Conservation (phyloP, 1,140 invertebrate genomes). For the Micrasema longulum region DNA sequence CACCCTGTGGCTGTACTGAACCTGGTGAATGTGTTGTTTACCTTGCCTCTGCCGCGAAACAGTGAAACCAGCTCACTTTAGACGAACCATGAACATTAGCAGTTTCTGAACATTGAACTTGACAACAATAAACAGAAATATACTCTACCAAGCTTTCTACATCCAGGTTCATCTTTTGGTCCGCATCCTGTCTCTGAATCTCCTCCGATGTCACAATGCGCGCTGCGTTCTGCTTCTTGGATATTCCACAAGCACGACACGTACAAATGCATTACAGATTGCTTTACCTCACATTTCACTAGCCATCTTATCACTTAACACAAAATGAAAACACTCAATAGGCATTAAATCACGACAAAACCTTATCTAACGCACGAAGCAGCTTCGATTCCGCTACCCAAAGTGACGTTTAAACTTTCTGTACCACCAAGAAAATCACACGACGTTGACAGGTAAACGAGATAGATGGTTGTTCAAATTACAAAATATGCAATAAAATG, state of each 20-base stretch:
- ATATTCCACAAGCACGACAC: conserved; percentile 33
- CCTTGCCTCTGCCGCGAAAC: conserved; percentile 28
- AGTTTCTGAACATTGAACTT: conserved; percentile 11
- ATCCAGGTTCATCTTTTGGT: conserved; percentile 65
- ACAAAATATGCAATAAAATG: conserved; percentile 6
- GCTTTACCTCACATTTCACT: conserved; percentile 43
- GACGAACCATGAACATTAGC: background rate
- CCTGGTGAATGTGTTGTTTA: conserved; percentile 15
- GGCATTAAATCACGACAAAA: conserved; percentile 10
- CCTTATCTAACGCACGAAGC: conserved; percentile 23
- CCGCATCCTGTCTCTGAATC: conserved; percentile 44
- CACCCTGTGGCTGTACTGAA: conserved; percentile 3
- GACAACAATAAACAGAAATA: conserved; percentile 42
- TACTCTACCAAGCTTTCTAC: conserved; percentile 66
- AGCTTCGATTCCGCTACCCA: background rate
- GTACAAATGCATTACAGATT: conserved; percentile 46
- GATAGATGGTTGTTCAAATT: conserved; percentile 1
- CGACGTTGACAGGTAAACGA: conserved; percentile 31
- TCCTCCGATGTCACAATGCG: conserved; percentile 40
- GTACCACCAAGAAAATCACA: conserved; percentile 8
- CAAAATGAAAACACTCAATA: conserved; percentile 14
- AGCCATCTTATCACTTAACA: conserved; percentile 28
- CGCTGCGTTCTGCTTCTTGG: conserved; percentile 18
- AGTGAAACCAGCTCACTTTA: background rate
- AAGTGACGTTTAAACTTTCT: conserved; percentile 41